These are phyloP conservation scores for Lasioglossum albipes DNA, from an alignment of 1,140 invertebrate species.

Conservation along the genomic window DNA sequence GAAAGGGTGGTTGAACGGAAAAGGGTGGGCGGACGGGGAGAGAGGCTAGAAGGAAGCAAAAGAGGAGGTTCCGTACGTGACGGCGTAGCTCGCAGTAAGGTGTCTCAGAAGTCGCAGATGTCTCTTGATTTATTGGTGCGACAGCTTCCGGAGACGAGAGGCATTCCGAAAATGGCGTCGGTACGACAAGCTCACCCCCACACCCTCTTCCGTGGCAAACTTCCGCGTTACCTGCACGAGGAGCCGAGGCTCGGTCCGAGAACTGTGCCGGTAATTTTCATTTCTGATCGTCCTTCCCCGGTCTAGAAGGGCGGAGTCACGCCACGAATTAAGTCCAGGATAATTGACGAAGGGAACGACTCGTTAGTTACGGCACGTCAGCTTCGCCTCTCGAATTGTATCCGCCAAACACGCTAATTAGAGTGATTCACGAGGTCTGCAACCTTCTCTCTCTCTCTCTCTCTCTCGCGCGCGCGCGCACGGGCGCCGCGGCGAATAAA, in stretches of 20 bases:
- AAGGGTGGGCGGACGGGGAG: neutral
- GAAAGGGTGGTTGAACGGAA: conserved; percentile 21
- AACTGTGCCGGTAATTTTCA: conserved; percentile 49
- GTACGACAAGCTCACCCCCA: neutral
- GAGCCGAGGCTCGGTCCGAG: neutral
- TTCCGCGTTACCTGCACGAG: conserved; percentile 52
- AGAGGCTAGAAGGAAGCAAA: conserved; percentile 47
- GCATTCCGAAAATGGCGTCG: conserved; percentile 64
- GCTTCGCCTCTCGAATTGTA: conserved; percentile 48
- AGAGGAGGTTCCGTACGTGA: conserved; percentile 63
- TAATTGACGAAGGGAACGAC: conserved; percentile 56
- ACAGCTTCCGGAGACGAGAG: conserved; percentile 66
- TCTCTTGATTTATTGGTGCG: conserved; percentile 67
- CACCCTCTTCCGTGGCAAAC: conserved; percentile 33
- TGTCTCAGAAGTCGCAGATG: conserved; percentile 67
- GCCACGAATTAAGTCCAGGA: conserved; percentile 56
- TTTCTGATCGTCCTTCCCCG: conserved; percentile 46
- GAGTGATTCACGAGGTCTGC: conserved; percentile 56
- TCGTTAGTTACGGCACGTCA: conserved; percentile 56
- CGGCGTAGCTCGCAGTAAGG: conserved; percentile 58
- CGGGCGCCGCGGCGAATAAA: conserved; percentile 51
- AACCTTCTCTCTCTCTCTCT: neutral
- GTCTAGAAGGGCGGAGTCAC: conserved; percentile 8
- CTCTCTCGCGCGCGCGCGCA: too few relatives aligned
- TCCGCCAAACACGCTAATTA: conserved; percentile 56